These are phyloP conservation scores for Trimorus sp. DNA, from an alignment of 2,888 invertebrate species.

Conservation along the genomic window DNA sequence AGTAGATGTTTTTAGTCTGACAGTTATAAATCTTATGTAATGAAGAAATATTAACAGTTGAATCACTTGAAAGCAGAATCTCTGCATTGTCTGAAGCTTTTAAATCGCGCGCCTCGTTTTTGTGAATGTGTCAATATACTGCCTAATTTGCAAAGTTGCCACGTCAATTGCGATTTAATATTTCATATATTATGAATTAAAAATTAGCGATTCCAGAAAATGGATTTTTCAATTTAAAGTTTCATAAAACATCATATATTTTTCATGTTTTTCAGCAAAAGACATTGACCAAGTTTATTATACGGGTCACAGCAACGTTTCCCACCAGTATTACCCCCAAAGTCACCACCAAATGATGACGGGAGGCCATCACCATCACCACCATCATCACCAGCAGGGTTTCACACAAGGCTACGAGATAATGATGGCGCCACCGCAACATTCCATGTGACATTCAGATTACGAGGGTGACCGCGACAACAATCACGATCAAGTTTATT, in stretches of 20 bases:
- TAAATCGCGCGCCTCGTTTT: too few species aligned
- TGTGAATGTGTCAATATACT: too few species aligned
- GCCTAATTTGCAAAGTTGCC: too few species aligned
- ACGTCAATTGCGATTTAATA: too few species aligned
- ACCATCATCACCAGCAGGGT: slow-evolving; percentile 77
- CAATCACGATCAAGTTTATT: slow-evolving; percentile 70
- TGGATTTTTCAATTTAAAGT: too few species aligned
- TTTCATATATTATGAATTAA: too few species aligned
- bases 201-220: too few species aligned
- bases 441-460: slow-evolving; percentile 78
- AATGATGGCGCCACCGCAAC: slow-evolving; percentile 78
- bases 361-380: slow-evolving; percentile 74
- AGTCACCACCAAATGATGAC: slow-evolving; percentile 78
- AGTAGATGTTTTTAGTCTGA: too few species aligned
- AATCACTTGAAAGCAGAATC: too few species aligned
- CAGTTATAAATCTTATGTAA: too few species aligned
- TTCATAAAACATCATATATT: neutral
- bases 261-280: slow-evolving; percentile 73
- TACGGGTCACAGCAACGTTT: slow-evolving; percentile 77
- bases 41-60: too few species aligned
- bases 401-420: slow-evolving; percentile 77
- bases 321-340: slow-evolving; percentile 79
- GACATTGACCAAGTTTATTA: slow-evolving; percentile 79
- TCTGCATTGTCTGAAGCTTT: too few species aligned
- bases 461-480: slow-evolving; percentile 66